phyloP scores from a whole-genome alignment of 2,113 vertebrate species.

The Ardeotis arabs region DNA sequence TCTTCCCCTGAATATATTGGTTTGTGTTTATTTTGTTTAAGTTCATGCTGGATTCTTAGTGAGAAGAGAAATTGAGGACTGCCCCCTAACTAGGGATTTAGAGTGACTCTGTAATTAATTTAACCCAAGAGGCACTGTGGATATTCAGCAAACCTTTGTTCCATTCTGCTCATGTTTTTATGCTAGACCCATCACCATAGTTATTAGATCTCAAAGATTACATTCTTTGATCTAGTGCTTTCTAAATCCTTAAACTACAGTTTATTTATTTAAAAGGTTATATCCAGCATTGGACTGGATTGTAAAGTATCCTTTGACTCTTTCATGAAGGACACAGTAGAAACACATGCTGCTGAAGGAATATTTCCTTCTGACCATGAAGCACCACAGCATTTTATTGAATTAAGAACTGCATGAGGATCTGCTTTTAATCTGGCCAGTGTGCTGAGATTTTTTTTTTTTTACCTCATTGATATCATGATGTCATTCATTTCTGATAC shows the following conservation, averaged over 20 bases:
- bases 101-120: neutral
- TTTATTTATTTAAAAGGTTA: conserved; percentile 73
- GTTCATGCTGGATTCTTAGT: neutral
- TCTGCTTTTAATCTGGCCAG: conserved; percentile 8
- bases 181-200: conserved; percentile 23
- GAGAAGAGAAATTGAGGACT: neutral
- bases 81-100: neutral
- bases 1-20: neutral
- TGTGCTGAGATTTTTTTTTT: neutral
- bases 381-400: conserved; percentile 35
- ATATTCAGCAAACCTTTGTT: conserved; percentile 34
- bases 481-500: neutral
- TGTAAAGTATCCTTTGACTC: conserved; percentile 64
- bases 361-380: conserved; percentile 21
- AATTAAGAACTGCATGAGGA: conserved; percentile 16
- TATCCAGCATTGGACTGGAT: conserved; percentile 56
- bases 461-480: neutral
- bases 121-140: neutral
- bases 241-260: conserved; percentile 57
- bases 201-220: conserved; percentile 69
- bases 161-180: conserved; percentile 46
- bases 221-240: conserved; percentile 67
- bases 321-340: conserved; percentile 58
- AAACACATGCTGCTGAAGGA: conserved; percentile 5
- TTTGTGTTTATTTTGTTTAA: neutral